phyloP scores from a whole-genome alignment of 2,797 vertebrate genomes.

The Rhinella marina region DNA sequence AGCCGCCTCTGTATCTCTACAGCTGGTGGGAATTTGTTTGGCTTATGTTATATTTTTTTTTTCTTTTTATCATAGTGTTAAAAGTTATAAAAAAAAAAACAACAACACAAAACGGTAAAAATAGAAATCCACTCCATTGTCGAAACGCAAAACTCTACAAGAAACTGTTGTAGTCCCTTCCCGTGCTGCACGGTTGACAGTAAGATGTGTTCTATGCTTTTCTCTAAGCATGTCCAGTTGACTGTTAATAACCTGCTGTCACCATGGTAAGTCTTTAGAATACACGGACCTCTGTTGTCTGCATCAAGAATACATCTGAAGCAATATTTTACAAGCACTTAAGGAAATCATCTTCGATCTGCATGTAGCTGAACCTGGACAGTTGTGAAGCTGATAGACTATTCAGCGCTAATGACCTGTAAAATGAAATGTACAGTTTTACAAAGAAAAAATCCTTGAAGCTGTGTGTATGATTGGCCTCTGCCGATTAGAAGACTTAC shows the following conservation, averaged over 20 bases:
- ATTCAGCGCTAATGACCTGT: constrained; percentile 3
- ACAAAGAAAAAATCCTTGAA: neutral
- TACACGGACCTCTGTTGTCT: constrained; percentile 12
- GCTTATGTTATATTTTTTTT: constrained; percentile 8
- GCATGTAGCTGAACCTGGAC: constrained; percentile 29
- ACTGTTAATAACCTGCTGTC: constrained; percentile 37
- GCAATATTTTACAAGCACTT: constrained; percentile 36
- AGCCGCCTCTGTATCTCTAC: constrained; percentile 48
- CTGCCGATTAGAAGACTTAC: neutral
- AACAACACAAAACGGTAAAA: constrained; percentile 12
- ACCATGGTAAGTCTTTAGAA: constrained; percentile 7
- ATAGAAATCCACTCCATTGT: constrained; percentile 1
- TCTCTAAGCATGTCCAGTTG: constrained; percentile 19
- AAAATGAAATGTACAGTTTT: constrained; percentile 20
- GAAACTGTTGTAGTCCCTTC: neutral
- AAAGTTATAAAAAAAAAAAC: neutral
- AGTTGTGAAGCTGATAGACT: constrained; percentile 10
- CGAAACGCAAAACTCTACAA: constrained; percentile 13
- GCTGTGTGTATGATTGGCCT: constrained; percentile 11
- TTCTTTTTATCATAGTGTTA: constrained; percentile 59
- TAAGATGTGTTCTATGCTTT: constrained; percentile 6
- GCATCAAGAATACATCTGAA: constrained; percentile 43
- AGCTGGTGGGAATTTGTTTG: constrained; percentile 42
- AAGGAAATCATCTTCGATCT: constrained; percentile 27
- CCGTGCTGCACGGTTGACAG: neutral